Base-by-base conservation (phyloP, 2,797 vertebrate species). In the Chaetophractus vellerosus region DNA sequence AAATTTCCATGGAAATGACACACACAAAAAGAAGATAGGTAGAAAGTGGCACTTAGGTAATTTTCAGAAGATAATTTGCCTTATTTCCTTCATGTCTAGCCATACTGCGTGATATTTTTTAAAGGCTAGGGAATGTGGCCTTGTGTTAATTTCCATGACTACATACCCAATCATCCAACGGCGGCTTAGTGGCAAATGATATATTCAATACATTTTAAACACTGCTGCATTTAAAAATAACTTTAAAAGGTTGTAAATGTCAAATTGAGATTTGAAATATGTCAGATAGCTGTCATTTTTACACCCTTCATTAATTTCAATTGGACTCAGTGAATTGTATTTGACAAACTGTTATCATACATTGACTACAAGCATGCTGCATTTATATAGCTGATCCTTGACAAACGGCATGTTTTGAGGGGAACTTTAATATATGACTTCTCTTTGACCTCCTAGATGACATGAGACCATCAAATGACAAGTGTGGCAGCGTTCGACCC, bases 221-320 rank as follows among this genome's bases (percentile, higher is more conserved):
- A 96, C 72, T 82, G 94, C 94, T 66, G 63, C 89, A 96, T 97
- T 97, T 97, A 97, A 98, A 97, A 97, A 98, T 98, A 98, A 97
- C 97, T 97, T 96, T 96, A 93, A 97, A 96, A 97, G 97, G 95
- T 97, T 97, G 96, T 97, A 96, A 96, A 95, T 97, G 97, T 97
- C 97, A 97, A 90, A 94, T 83, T 63, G 88, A 97, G 89, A 97
- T 97, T 97, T 97, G 95, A 97, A 98, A 96, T 97, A 97, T 96
- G 96, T 97, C 97, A 97, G 94, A 97, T 97, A 96, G 93, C 97
- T 97, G 97, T 97, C 97, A 97, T 96, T 97, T 97, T 96, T 96
- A 96, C 88, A 97, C 96, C 96, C 97, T 98, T 97, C 97, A 96
- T 98, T 98, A 97, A 96, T 97, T 97, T 97, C 97, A 96, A 19